phyloP scores from a whole-genome alignment of 2,113 vertebrate species.

The Columba livia region DNA sequence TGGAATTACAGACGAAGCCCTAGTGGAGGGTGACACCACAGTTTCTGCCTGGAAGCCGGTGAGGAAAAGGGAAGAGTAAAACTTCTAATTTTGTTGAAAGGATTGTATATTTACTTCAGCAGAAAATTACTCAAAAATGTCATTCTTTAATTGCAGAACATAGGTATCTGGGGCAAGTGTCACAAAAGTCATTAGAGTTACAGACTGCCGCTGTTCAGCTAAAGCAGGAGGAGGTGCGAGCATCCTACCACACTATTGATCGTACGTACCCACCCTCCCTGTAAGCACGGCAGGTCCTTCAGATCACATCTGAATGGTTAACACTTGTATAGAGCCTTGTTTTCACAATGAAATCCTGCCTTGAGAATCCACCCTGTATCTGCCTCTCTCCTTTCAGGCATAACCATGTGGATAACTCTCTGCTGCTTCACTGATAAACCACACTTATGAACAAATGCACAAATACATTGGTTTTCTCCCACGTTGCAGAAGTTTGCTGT shows the following conservation, averaged over 20 bases:
- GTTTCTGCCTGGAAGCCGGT: background rate
- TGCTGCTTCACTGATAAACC: background rate
- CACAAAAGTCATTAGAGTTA: background rate
- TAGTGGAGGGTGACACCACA: background rate
- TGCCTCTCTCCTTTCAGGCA: background rate
- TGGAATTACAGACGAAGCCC: background rate
- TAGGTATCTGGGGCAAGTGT: fast-evolving
- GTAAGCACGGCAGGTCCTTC: background rate
- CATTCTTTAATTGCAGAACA: background rate
- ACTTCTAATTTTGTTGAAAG: background rate
- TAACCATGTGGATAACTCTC: background rate
- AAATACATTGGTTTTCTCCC: background rate
- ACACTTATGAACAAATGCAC: fast-evolving
- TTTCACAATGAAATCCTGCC: background rate
- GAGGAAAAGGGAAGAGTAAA: background rate
- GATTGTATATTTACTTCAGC: background rate
- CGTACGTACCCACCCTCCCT: fast-evolving
- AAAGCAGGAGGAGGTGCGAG: background rate
- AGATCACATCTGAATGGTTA: background rate
- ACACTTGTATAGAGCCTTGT: background rate
- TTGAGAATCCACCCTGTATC: background rate
- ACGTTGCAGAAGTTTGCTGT: background rate
- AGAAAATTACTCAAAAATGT: background rate
- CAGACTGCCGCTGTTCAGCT: background rate
- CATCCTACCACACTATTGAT: background rate